These are phyloP conservation scores for Drosophila rhopaloa DNA, from an alignment of 1,140 invertebrate species.

Conservation along the genomic window DNA sequence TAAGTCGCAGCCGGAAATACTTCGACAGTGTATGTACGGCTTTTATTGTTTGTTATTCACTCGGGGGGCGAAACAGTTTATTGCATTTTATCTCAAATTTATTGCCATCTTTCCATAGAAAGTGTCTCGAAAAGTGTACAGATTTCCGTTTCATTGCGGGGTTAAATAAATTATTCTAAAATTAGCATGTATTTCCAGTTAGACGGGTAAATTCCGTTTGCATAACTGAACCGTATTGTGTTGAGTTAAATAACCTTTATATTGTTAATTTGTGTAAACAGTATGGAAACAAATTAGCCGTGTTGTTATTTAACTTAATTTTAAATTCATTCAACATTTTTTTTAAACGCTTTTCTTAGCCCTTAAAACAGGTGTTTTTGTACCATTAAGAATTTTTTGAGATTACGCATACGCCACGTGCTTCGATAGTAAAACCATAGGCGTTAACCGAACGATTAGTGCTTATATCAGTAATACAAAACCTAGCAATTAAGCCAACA, in stretches of 20 bases:
- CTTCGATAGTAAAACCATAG: not conserved
- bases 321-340: not conserved
- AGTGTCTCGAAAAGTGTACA: constrained; percentile 11
- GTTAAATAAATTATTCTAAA: constrained; percentile 19
- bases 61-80: constrained; percentile 9
- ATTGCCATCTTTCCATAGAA: not conserved
- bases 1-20: constrained; percentile 34
- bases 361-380: not conserved
- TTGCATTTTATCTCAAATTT: constrained; percentile 17
- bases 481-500: constrained; percentile 10
- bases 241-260: constrained; percentile 31
- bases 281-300: not conserved
- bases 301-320: no score
- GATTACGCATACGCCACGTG: constrained; percentile 49
- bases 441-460: constrained; percentile 12
- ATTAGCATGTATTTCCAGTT: constrained; percentile 40
- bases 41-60: constrained; percentile 15
- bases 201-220: constrained; percentile 28
- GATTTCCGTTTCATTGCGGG: not conserved
- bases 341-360: not conserved
- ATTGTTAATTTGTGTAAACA: not conserved
- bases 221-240: constrained; percentile 25
- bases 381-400: not conserved
- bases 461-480: constrained; percentile 16
- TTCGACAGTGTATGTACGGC: constrained; percentile 42